Evolutionary conservation across 2,797 vertebrate species (phyloP).

Genomic region (Acrossocheilus fasciatus): DNA sequence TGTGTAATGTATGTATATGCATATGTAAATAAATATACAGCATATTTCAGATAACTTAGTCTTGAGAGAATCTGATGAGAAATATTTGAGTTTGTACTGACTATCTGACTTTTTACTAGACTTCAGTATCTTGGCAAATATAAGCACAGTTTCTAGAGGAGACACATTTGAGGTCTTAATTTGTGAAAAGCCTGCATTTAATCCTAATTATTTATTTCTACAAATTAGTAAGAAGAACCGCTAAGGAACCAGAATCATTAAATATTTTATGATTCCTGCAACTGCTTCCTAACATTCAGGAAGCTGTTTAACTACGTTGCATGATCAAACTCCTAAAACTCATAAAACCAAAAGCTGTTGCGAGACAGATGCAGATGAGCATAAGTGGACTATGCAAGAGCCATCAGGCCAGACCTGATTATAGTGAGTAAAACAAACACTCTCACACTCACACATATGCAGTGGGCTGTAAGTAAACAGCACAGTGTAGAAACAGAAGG

Average conservation of each 20-base stretch:
- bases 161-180: not conserved
- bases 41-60: not conserved
- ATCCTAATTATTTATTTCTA: not conserved
- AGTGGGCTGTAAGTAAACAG: slow-evolving; percentile 44
- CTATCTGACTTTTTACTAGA: not conserved
- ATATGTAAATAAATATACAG: not conserved
- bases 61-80: not conserved
- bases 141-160: not conserved
- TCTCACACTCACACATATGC: slow-evolving; percentile 27
- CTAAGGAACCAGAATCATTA: not conserved
- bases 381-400: slow-evolving; percentile 9
- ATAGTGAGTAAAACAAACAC: slow-evolving; percentile 8
- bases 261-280: slow-evolving; percentile 3
- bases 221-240: not conserved
- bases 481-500: slow-evolving; percentile 41
- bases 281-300: not conserved
- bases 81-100: not conserved
- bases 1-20: not conserved
- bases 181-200: slow-evolving; percentile 4
- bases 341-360: not conserved
- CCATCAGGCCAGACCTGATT: slow-evolving; percentile 23
- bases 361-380: not conserved
- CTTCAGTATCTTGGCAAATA: slow-evolving; percentile 4
- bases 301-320: not conserved
- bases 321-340: not conserved